Percentiles rank a stretch among this genome's conserved stretches.
These are phyloP conservation scores for Passer montanus DNA, from an alignment of 2,113 vertebrate genomes.

Conservation along the genomic window DNA sequence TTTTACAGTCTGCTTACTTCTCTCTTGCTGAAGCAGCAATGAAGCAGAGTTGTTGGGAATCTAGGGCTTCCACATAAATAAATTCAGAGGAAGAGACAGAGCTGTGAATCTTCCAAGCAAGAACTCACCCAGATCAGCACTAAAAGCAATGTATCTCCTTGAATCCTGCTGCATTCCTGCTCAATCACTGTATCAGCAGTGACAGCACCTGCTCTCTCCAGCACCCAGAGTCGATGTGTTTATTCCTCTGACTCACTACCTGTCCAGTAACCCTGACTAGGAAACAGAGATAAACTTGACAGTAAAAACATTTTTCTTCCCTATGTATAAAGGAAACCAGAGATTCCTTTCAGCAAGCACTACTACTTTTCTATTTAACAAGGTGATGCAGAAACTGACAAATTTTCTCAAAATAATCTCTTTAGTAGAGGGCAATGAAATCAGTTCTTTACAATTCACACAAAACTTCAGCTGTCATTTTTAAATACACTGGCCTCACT, in stretches of 20 bases:
- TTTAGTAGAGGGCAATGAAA: neutral
- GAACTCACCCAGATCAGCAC: neutral
- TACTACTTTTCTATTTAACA: neutral
- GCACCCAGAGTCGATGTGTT: neutral
- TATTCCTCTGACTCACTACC: neutral
- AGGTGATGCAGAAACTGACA: neutral
- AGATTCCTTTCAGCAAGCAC: neutral
- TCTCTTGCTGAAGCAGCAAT: neutral
- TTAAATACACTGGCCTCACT: neutral
- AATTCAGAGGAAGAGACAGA: neutral
- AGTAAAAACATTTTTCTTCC: neutral
- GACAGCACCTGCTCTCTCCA: neutral
- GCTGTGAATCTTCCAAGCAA: neutral
- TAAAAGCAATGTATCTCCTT: neutral
- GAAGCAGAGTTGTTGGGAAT: neutral
- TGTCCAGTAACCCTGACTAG: neutral
- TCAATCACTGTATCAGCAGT: neutral
- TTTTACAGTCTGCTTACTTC: fast-evolving
- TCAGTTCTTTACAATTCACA: neutral
- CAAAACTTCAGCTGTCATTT: neutral
- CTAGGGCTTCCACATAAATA: neutral
- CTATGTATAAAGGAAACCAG: neutral
- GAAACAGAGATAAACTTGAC: neutral
- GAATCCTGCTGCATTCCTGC: neutral
- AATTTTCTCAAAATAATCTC: neutral